Evolutionary conservation across 2,797 vertebrate species (phyloP).

Genomic region (Iguana delicatissima): DNA sequence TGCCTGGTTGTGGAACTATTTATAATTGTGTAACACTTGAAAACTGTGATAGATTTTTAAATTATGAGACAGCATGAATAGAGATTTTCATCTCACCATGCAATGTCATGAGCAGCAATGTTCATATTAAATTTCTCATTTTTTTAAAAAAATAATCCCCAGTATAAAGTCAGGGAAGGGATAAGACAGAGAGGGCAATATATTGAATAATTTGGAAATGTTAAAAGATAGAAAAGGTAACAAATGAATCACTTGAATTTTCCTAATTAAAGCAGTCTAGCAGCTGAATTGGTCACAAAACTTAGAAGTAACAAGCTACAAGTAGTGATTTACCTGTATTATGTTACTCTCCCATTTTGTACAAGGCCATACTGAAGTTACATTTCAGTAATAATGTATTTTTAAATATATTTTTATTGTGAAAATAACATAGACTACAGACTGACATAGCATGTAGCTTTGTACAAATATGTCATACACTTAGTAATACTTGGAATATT

Average conservation of each 20-base stretch:
- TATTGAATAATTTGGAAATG: conserved; percentile 33
- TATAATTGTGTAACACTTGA: conserved; percentile 52
- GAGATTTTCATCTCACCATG: conserved; percentile 45
- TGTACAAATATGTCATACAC: too few relatives aligned
- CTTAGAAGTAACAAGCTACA: too few relatives aligned
- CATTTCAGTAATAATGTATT: too few relatives aligned
- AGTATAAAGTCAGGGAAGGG: conserved; percentile 15
- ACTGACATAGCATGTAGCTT: too few relatives aligned
- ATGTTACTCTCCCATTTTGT: too few relatives aligned
- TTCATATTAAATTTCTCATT: conserved; percentile 40
- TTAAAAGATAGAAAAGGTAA: conserved; percentile 44
- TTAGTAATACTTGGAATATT: too few relatives aligned
- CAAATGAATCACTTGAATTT: conserved; percentile 48
- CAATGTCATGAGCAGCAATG: not conserved
- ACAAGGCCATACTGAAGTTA: too few relatives aligned
- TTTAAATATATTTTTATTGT: too few relatives aligned
- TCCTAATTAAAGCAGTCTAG: conserved; percentile 40
- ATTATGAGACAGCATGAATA: conserved; percentile 46
- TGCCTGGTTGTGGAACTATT: conserved; percentile 46
- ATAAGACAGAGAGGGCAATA: conserved; percentile 26
- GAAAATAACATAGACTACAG: too few relatives aligned
- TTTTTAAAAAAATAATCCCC: conserved; percentile 39
- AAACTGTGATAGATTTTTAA: conserved; percentile 51
- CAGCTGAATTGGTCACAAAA: conserved; percentile 3
- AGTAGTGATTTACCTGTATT: too few relatives aligned